These are phyloP conservation scores for Suncus etruscus DNA, from an alignment of 2,113 vertebrate species.

Conservation along the genomic window DNA sequence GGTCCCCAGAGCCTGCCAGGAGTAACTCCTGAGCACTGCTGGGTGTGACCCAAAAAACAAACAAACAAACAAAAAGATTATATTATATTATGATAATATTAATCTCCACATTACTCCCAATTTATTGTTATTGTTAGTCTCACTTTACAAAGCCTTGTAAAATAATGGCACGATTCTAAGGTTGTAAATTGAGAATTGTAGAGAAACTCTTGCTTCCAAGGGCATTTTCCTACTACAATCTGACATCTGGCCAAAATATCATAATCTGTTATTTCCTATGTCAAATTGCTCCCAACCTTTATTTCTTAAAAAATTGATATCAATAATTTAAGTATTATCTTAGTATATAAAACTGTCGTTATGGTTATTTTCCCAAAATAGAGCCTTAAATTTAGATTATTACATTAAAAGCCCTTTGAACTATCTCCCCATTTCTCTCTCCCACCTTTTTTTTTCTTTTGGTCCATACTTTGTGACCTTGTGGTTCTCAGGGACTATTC, in stretches of 20 bases:
- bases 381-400: conserved; percentile 11
- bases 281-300: neutral
- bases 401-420: neutral
- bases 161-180: neutral
- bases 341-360: conserved; percentile 13
- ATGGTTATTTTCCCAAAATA: conserved; percentile 21
- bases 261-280: neutral
- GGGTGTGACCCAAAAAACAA: no score
- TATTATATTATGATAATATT: neutral
- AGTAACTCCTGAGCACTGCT: no score
- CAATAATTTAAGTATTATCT: neutral
- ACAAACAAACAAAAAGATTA: no score
- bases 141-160: conserved; percentile 43
- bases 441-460: no score
- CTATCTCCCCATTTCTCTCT: neutral
- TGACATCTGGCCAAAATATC: neutral
- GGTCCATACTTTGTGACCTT: no score
- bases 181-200: neutral
- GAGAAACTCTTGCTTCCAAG: conserved; percentile 11
- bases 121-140: neutral
- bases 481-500: no score
- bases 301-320: neutral
- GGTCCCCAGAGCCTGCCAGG: no score
- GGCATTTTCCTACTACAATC: neutral
- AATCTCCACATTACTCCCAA: neutral